Evolutionary conservation across 1,140 invertebrate genomes (phyloP).

Genomic region (Zaprionus lachaisei): DNA sequence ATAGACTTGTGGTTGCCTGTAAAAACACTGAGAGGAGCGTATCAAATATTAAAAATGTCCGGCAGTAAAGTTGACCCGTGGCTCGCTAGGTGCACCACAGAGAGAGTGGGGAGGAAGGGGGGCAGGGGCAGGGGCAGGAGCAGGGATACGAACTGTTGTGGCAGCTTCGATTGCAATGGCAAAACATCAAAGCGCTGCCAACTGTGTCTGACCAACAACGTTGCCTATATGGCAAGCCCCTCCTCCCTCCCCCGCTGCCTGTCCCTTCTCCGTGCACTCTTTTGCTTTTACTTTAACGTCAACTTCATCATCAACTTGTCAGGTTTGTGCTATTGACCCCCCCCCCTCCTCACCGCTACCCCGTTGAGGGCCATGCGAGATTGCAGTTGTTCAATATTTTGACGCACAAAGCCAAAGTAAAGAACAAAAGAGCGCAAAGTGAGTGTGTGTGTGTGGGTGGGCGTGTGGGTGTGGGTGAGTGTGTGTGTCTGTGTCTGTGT

Average conservation of each 20-base stretch:
- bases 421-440: background rate
- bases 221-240: background rate
- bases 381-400: slow-evolving; percentile 22
- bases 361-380: background rate
- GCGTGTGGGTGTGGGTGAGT: background rate
- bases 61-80: slow-evolving; percentile 32
- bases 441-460: background rate
- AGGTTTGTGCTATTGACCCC: background rate
- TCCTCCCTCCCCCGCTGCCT: background rate
- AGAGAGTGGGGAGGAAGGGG: background rate
- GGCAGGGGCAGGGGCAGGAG: too few relatives aligned
- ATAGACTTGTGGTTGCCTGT: slow-evolving; percentile 1
- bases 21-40: slow-evolving; percentile 13
- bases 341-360: background rate
- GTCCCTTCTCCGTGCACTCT: background rate
- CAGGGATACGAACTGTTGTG: background rate
- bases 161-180: slow-evolving; percentile 2
- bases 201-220: background rate
- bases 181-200: slow-evolving; percentile 1
- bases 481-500: background rate
- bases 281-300: background rate
- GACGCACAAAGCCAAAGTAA: slow-evolving; percentile 3
- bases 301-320: slow-evolving; percentile 1
- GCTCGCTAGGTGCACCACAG: background rate
- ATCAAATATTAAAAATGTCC: slow-evolving; percentile 54